Base-by-base conservation (phyloP, 2,113 vertebrate species). In the Aegithalos caudatus region DNA sequence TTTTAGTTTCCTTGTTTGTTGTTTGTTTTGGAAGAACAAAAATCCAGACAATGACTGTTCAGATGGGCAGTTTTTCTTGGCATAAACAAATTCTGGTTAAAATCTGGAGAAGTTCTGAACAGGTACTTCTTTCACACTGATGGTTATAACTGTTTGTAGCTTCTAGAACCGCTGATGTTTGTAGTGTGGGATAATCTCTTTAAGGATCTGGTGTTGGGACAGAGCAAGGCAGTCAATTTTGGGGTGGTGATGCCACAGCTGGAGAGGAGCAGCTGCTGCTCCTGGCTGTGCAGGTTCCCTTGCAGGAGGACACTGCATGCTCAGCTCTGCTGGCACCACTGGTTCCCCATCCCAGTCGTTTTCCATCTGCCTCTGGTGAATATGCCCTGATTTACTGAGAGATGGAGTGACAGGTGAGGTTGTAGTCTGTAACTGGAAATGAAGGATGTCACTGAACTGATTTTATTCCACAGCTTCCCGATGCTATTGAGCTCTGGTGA, bases 351-450 rank as follows among this genome's bases (percentile, higher is more conserved):
- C 74, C 38, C 85, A 56, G 80, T 66, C 40, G 22, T 33, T 92
- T 85, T 40, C 85, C 58, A n/a, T 82, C 76, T 90, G 87, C 85
- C 62, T 66, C 50, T 62, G 78, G 62, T 77, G 81, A 88, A 14
- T 7, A 18, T 1, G 1, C 27, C 0, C 3, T 65, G 73, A 88
- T 93, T 88, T 90, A 47, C 88, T 77, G 85, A 51, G 64, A 71
- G 79, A 7, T 64, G 64, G 22, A 64, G 64, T 88, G 86, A 88
- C 94, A 91, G 76, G 60, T 88, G 86, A 94, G 80, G 51, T 40
- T 86, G 95, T 88, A 72, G 54, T 64, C 76, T 78, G 27, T 93
- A 92, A 90, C 67, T 95, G 94, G 91, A 78, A 92, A 73, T 92
- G 76, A 95, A 95, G 76, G 65, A 38, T 62, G 74, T 81, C 76